Percentiles rank a stretch among this genome's conserved stretches.
phyloP scores from a whole-genome alignment of 2,888 invertebrate genomes.

The Noctua comes region DNA sequence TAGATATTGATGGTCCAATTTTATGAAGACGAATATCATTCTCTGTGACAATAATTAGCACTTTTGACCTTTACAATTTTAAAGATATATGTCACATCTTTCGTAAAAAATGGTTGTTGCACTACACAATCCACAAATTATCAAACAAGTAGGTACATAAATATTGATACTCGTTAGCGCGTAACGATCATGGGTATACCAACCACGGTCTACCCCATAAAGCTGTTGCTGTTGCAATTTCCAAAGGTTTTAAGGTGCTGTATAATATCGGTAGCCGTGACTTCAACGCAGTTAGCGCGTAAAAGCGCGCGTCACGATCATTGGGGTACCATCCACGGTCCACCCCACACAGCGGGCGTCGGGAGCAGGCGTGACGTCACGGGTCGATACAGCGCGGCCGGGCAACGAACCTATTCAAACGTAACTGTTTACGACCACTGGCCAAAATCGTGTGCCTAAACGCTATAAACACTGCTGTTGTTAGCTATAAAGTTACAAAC shows the following conservation, averaged over 20 bases:
- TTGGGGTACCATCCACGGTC: slow-evolving; percentile 37
- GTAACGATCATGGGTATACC: not conserved
- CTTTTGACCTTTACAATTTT: not conserved
- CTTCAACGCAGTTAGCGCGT: slow-evolving; percentile 34
- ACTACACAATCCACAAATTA: not conserved
- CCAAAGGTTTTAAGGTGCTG: not conserved
- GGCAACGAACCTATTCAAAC: slow-evolving; percentile 77
- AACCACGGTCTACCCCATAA: not conserved
- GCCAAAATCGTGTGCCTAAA: slow-evolving; percentile 58
- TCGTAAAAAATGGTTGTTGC: not conserved
- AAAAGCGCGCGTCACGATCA: slow-evolving; percentile 43
- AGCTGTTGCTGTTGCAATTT: not conserved
- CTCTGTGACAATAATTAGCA: not conserved
- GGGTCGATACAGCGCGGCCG: slow-evolving; percentile 79
- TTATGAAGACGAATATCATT: not conserved
- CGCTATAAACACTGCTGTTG: slow-evolving; percentile 33
- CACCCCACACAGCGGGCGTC: slow-evolving; percentile 45
- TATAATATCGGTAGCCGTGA: slow-evolving; percentile 10
- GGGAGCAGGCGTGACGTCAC: slow-evolving; percentile 73
- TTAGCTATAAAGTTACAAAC: slow-evolving; percentile 13
- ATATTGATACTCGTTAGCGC: not conserved
- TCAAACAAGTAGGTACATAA: not conserved
- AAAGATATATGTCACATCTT: not conserved
- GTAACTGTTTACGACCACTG: slow-evolving; percentile 66
- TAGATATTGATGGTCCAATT: slow-evolving; percentile 5